Conservation (phyloP, 2,888 invertebrate genomes). For the Tiliacea aurago region DNA sequence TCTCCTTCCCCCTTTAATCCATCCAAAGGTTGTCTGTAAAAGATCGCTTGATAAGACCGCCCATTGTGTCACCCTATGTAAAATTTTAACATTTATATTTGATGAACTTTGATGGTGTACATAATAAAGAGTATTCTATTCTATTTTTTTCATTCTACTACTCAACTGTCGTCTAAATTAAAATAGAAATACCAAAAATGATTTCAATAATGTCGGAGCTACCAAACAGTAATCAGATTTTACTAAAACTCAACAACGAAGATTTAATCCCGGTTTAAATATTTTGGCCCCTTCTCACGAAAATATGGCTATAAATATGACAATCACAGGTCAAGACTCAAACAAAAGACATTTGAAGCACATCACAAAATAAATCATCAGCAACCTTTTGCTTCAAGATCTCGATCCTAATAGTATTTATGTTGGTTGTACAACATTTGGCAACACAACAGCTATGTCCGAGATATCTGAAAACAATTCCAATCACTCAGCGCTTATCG, state of each 20-base stretch:
- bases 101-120: too few relatives aligned
- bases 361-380: neutral
- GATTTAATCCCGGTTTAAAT: neutral
- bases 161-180: neutral
- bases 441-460: conserved; percentile 33
- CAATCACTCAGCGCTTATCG: conserved; percentile 69
- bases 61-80: too few relatives aligned
- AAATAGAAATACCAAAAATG: neutral
- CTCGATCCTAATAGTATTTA: conserved; percentile 18
- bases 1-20: too few relatives aligned
- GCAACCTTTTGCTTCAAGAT: neutral
- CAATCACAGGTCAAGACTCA: neutral
- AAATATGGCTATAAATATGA: neutral
- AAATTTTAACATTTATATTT: too few relatives aligned
- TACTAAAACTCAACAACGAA: neutral
- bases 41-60: too few relatives aligned
- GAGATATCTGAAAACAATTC: conserved; percentile 69
- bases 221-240: neutral
- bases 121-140: too few relatives aligned
- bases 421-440: conserved; percentile 39
- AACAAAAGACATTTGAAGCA: neutral
- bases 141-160: too few relatives aligned
- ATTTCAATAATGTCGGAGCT: neutral
- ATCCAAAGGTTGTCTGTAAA: too few relatives aligned
- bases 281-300: neutral